Base-by-base conservation (phyloP, 2,113 vertebrate genomes). In the Rhipidura dahli region DNA sequence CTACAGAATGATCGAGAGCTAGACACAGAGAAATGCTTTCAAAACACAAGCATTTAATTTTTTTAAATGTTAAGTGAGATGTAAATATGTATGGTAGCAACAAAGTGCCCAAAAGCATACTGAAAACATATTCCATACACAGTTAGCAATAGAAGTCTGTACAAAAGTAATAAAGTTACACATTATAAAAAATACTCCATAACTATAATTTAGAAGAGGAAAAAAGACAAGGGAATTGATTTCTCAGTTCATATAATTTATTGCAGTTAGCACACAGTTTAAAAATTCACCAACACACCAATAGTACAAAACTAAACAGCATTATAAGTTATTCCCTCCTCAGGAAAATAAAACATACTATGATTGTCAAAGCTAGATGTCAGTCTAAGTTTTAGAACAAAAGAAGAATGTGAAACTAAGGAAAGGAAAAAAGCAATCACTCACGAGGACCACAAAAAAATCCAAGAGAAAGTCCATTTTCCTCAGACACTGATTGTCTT, bases 261-360 rank as follows among this genome's bases (percentile, higher is more conserved):
- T 99, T 99, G 99, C 99, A 99, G 98, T 99, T 99, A 99, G 99
- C 99, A 99, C 99, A 99, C 99, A 99, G 99, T 99, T 99, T 98
- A 99, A 99, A 99, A 99, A 99, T 99, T 99, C 99, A 99, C 99
- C 99, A 99, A 99, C 99, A 99, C 99, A 99, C 99, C 98, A 99
- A 99, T 99, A 99, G 99, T 99, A 99, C 99, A 99, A 99, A 99
- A 99, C 99, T 99, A 99, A 99, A 99, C 99, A 99, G 99, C 99
- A 98, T 99, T 99, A 99, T 98, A 99, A 99, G 99, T 99, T 99
- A 99, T 99, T 99, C 99, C 99, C 99, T 98, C 98, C 98, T 99
- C 98, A 98, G 99, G 98, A 99, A 99, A 98, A 99, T 98, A 98
- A 99, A 99, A 99, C 99, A 98, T 99, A 99, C 99, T 99, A 99